These are phyloP conservation scores for Psittacula echo DNA, from an alignment of 2,797 vertebrate genomes.

Conservation along the genomic window DNA sequence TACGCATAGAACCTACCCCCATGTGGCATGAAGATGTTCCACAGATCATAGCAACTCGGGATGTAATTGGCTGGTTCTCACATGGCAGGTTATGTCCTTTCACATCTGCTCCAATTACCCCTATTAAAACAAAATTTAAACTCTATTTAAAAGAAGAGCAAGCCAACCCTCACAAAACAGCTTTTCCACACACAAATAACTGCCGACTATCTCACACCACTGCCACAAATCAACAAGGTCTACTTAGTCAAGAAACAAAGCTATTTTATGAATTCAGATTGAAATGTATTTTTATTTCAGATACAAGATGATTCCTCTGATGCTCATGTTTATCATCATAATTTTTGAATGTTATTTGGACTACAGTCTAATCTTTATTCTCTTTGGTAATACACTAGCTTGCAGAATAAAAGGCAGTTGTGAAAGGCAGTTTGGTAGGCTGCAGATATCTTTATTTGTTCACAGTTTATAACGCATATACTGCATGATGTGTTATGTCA, in stretches of 20 bases:
- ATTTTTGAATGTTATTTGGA: not conserved
- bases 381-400: not conserved
- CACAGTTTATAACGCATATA: not conserved
- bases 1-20: conserved; percentile 83
- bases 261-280: not conserved
- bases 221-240: not conserved
- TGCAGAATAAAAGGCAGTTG: not conserved
- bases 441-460: conserved; percentile 40
- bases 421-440: not conserved
- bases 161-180: not conserved
- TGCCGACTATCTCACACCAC: not conserved
- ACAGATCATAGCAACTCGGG: conserved; percentile 92
- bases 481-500: conserved; percentile 28
- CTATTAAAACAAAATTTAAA: conserved; percentile 71
- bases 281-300: not conserved
- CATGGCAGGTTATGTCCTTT: conserved; percentile 86
- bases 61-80: conserved; percentile 87
- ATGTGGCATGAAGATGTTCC: conserved; percentile 98
- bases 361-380: not conserved
- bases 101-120: conserved; percentile 93
- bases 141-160: not conserved
- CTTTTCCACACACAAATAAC: not conserved
- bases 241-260: not conserved
- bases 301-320: not conserved
- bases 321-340: not conserved